Base-by-base conservation (phyloP, 1,140 invertebrate species). In the Scaptomyza montana region DNA sequence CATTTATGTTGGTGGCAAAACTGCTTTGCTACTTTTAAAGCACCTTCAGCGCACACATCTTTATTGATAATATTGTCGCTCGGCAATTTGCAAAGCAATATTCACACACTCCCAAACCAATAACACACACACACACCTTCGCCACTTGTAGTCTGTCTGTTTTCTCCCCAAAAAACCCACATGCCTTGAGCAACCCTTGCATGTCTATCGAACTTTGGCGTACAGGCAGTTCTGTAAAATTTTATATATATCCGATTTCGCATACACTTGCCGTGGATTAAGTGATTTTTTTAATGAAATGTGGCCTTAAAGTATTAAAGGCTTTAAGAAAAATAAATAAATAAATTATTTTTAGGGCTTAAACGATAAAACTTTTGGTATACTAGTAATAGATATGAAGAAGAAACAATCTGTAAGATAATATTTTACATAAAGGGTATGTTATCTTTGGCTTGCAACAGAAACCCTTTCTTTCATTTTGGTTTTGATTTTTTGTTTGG, bases 141-240 rank as follows among this genome's bases (percentile, higher is more conserved):
- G 63, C 60, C 78, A 76, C 41, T 75, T 49, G 73, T 55, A n/a
- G 36, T 57, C 45, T 65, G 68, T 36, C 41, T 43, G 33, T n/a
- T 51, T 50, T 59, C 43, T 16, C 33, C 30, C 47, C 49, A 6
- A 4, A 28, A 62, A 3, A 12, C 16, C 3, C 46, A 10, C 10
- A 12, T 5, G 12, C 19, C 51, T 16, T 21, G 53, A 50, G 50
- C 63, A 76, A 84, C 72, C 76, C 80, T 69, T 79, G 64, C 74
- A 70, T 63, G 71, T 70, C 72, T 74, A 55, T 74, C 55, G 77
- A 84, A 77, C 77, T 84, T 77, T 78, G 75, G 65, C 79, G 70
- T 47, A 61, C 80, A 74, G 69, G 72, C 77, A 85, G 86, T 80
- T 85, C 80, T 78, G 78, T 72, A 81, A 81, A 86, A 60, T 87